Base-by-base conservation (phyloP, 2,888 invertebrate genomes). In the Drosophila macrospina region DNA sequence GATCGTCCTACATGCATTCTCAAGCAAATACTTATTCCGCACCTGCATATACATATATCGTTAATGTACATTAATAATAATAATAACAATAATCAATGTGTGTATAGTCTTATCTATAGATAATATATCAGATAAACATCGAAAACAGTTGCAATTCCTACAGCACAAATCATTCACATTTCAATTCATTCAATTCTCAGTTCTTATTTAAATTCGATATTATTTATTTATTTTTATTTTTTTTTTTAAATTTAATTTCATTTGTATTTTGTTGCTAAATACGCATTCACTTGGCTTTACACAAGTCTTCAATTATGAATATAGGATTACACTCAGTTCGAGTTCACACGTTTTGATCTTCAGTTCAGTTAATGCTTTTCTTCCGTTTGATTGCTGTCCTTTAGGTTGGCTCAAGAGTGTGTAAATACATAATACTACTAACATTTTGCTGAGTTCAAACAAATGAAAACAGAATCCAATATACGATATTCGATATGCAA, bases 121-220 rank as follows among this genome's bases (percentile, higher is more conserved):
- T 54, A n/a, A 24, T 15, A 37, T 52, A 44, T 26, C 55, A 59
- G 26, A 51, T 34, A 65, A 57, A 55, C 54, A 72, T 61, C 30
- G 48, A 45, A 26, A 36, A 54, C 64, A 54, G 48, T 36, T 59
- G n/a, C 47, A 52, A 37, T 44, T 44, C 41, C 44, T 47, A 42
- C 60, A 65, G 56, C 77, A 76, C 61, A 34, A 54, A 63, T 65
- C 76, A 73, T 69, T 73, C 65, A 66, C 57, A 64, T 61, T 62
- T 55, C n/a, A n/a, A n/a, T n/a, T 37, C 51, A 34, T 59, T 39
- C 10, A 41, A n/a, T 42, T 20, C 5, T 41, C 13, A 11, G 26
- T 36, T 57, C 5, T 30, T 57, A 20, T 13, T 47, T 5, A 7
- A 47, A 4, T 54, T 44, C 8, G 2, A 28, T 47, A 42, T 42